Evolutionary conservation across 1,140 invertebrate species (phyloP).

Genomic region (Diuraphis noxia): DNA sequence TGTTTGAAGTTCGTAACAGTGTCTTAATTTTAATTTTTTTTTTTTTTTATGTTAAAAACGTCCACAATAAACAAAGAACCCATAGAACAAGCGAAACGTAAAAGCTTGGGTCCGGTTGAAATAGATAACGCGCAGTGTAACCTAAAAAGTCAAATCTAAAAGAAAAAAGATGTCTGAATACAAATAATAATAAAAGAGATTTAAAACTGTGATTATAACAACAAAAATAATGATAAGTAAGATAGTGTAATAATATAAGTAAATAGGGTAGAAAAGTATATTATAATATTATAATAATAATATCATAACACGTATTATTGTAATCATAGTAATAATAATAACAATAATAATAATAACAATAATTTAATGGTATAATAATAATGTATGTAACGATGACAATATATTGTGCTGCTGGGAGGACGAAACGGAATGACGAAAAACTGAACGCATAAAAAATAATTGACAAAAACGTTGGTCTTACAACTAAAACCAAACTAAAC

Average conservation of each 20-base stretch:
- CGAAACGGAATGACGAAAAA: not conserved
- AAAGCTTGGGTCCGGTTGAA: slow-evolving; percentile 14
- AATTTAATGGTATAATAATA: not conserved
- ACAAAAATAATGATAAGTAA: slow-evolving; percentile 18
- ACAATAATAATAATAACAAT: not conserved
- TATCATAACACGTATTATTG: not conserved
- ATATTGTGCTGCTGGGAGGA: not conserved
- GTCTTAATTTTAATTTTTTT: not conserved
- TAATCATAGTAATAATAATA: not conserved
- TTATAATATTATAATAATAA: not conserved
- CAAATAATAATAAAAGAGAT: not conserved
- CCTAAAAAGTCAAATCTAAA: not conserved
- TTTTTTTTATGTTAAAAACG: not conserved
- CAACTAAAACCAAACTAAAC: not conserved
- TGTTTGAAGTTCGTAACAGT: not conserved
- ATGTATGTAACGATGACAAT: not conserved
- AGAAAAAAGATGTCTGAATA: not conserved
- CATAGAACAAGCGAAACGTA: slow-evolving; percentile 46
- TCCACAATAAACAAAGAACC: slow-evolving; percentile 51
- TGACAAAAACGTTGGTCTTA: slow-evolving; percentile 30
- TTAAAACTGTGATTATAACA: not conserved
- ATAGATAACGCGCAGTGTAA: not conserved
- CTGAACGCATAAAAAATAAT: slow-evolving; percentile 29
- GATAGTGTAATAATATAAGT: slow-evolving; percentile 4
- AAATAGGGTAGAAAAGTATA: not conserved